Evolutionary conservation across 2,888 invertebrate genomes (phyloP), one percentile per base, ranked within the genome.

Genomic region (Papilio protenor): DNA sequence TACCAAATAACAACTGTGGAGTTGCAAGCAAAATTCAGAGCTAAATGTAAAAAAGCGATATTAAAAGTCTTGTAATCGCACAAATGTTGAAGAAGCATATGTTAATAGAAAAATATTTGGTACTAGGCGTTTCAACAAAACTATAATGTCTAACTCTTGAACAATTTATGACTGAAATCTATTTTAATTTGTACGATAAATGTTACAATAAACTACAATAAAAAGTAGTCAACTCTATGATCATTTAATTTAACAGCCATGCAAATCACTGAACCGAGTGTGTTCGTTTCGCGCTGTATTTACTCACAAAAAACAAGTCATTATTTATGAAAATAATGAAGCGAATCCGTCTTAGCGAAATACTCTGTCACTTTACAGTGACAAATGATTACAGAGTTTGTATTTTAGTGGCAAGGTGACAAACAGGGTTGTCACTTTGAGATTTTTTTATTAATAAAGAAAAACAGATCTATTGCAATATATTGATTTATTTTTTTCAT

Each of bases 351-450:
- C 73, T 74, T 14, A 27, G 40, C 18, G 52, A 73, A 78, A 79
- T 81, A 82, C 83, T 83, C 85, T 85, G 85, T 84, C 81, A 79
- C 73, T 77, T 57, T 76, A 77, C 79, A 71, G 64, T 86, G 86
- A 86, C 85, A 84, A 86, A 86, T 87, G 82, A 82, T 76, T 77
- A 73, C 76, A 77, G 79, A 64, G 52, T 73, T 79, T 79, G 73
- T 83, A 81, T 85, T 85, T 85, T 82, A 83, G 83, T 82, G 14
- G 69, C 83, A 81, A 82, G 82, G 81, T 82, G 85, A 84, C 83
- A 84, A 80, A 80, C n/a, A 14, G 70, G 49, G 59, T 71, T 78
- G 77, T 6, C 61, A 27, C 61, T 6, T 61, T 27, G 27, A 5
- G 14, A 14, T 3, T 14, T 61, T 27, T 61, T 27, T 49, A 49